A percentile compares a stretch with the other conserved stretches of the same genome.
Evolutionary conservation across 2,113 vertebrate species (phyloP).

Genomic region (rat (Rattus norvegicus)): DNA sequence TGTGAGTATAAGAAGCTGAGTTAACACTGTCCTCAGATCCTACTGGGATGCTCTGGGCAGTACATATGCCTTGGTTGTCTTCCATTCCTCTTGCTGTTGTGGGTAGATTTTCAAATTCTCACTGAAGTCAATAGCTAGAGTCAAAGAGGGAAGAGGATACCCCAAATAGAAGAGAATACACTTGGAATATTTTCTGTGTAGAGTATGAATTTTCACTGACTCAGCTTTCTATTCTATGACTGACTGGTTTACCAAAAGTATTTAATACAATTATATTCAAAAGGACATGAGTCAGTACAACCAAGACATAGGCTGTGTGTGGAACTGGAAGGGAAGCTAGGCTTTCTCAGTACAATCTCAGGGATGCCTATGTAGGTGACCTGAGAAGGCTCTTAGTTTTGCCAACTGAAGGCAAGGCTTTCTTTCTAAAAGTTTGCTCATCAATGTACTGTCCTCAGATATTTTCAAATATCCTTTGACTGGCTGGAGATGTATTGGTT

Average conservation of each 20-base stretch:
- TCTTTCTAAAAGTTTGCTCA: neutral
- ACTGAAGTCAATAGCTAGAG: neutral
- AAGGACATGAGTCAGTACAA: neutral
- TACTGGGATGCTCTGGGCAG: neutral
- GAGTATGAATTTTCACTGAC: neutral
- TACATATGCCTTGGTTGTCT: neutral
- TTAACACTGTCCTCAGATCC: accelerated
- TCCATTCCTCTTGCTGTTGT: accelerated
- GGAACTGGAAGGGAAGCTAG: too few species aligned
- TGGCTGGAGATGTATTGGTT: neutral
- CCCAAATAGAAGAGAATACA: neutral
- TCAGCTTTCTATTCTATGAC: neutral
- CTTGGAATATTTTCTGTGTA: neutral
- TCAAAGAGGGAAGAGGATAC: neutral
- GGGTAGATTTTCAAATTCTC: neutral
- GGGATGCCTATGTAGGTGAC: neutral
- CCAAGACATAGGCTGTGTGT: neutral
- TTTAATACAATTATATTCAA: neutral
- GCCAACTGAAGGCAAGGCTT: accelerated
- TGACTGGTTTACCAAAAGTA: neutral
- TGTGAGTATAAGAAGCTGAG: neutral
- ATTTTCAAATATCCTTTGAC: neutral
- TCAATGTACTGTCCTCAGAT: neutral
- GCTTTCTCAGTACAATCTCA: neutral
- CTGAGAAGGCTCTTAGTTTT: neutral